These are phyloP conservation scores for Arctia plantaginis DNA, from an alignment of 2,888 invertebrate genomes.

Conservation along the genomic window DNA sequence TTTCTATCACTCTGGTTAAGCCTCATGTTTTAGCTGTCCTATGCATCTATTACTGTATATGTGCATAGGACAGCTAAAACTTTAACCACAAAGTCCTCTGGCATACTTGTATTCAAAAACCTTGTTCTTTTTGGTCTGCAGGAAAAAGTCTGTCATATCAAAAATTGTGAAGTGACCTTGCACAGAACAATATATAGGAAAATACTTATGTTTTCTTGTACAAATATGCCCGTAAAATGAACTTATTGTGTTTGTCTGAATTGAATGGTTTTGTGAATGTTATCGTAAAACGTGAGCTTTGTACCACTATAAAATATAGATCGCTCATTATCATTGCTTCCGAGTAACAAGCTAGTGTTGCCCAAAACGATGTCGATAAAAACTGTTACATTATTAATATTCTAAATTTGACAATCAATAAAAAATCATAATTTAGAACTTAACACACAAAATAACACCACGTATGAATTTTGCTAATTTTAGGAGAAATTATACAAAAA, in stretches of 20 bases:
- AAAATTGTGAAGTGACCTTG: too few relatives aligned
- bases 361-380: conserved; percentile 25
- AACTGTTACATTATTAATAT: neutral
- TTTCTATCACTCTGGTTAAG: too few relatives aligned
- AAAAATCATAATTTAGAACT: neutral
- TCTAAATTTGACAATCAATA: neutral
- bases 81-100: too few relatives aligned
- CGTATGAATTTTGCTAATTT: neutral
- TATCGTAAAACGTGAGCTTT: conserved; percentile 47
- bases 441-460: neutral
- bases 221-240: conserved; percentile 8
- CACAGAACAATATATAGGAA: neutral
- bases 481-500: too few relatives aligned
- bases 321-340: conserved; percentile 48
- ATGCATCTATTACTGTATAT: too few relatives aligned
- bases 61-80: neutral
- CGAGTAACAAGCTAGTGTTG: conserved; percentile 43
- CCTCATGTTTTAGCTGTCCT: too few relatives aligned
- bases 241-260: conserved; percentile 25
- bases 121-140: neutral
- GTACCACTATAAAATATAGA: conserved; percentile 54
- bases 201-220: neutral
- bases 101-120: too few relatives aligned
- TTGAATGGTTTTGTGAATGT: conserved; percentile 34
- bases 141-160: neutral